Evolutionary conservation across 2,888 invertebrate genomes (phyloP), one percentile per base, ranked within the genome.

Genomic region (Cyclophora punctaria): DNA sequence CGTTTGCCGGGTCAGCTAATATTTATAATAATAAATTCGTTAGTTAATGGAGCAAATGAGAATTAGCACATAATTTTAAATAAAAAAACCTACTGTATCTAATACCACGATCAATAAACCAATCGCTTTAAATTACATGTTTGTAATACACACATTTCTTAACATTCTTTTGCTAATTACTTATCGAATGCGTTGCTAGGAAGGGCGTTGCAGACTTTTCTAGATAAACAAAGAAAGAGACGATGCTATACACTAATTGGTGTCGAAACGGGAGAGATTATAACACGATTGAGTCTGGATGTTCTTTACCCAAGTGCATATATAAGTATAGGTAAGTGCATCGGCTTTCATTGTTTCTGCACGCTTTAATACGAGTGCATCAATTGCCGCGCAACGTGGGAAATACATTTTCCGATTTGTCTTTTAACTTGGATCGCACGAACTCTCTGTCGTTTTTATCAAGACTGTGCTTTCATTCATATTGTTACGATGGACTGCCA

Each of bases 401-500:
- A 78, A 75, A 74, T 65, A 73, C 63, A 64, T 75, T 76, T 78
- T 73, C 72, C 67, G 68, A 61, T 58, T 59, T 55, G 51, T 48
- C 47, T 59, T 60, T 63, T 51, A 61, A 50, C 51, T 59, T 56
- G 45, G 52, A 71, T 80, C 78, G 66, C 78, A 80, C 78, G 75
- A 69, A 66, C 69, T 68, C 67, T 63, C 56, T 50, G 56, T 58
- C 54, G 66, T 78, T 81, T 79, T 83, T 80, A 63, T 59, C 50
- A 56, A 59, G 5, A 57, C 52, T 64, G 79, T 77, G 78, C 73
- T 78, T 85, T 84, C 71, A 77, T 75, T 74, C 67, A 66, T 78
- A 82, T 84, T 80, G 80, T 82, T 70, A 58, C 67, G 70, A 87
- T 87, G 87, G 82, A 84, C 78, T 83, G 74, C 64, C 78, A 80